Conservation (phyloP, 2,888 invertebrate species). For the Xylota sylvarum region DNA sequence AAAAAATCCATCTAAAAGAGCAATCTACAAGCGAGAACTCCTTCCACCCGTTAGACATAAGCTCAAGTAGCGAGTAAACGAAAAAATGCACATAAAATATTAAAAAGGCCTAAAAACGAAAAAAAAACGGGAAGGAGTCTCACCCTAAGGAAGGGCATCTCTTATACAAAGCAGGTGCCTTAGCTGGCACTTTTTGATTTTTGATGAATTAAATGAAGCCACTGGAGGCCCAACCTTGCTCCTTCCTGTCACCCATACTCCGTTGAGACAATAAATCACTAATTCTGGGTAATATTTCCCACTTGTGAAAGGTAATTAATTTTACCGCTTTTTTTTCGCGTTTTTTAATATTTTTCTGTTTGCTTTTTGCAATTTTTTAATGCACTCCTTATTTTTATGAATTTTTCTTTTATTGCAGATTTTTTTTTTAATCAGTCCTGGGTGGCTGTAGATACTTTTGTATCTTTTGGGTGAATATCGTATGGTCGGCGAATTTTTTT, state of each 20-base stretch:
- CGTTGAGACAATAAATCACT: conserved; percentile 24
- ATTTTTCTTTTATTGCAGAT: background rate
- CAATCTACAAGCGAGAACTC: conserved; percentile 33
- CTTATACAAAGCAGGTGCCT: conserved; percentile 27
- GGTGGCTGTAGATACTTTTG: too few relatives aligned
- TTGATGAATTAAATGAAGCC: conserved; percentile 50
- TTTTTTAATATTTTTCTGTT: background rate
- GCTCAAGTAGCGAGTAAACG: conserved; percentile 27
- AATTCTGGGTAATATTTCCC: conserved; percentile 21
- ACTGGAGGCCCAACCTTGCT: background rate
- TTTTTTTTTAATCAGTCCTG: background rate
- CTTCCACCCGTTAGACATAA: conserved; percentile 13
- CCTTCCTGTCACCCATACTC: background rate
- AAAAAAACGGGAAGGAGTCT: background rate
- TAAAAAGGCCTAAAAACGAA: conserved; percentile 40
- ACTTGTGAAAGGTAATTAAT: conserved; percentile 36
- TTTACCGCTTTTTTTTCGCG: conserved; percentile 1
- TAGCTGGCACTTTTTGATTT: conserved; percentile 46
- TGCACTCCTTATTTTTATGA: conserved; percentile 4
- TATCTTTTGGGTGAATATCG: background rate
- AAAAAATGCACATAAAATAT: conserved; percentile 60
- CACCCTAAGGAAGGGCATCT: background rate
- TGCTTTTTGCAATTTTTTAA: conserved; percentile 11
- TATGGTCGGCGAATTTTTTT: background rate
- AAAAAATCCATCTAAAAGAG: conserved; percentile 41